Base-by-base conservation (phyloP, 2,113 vertebrate species). In the Mormyrus lacerda region DNA sequence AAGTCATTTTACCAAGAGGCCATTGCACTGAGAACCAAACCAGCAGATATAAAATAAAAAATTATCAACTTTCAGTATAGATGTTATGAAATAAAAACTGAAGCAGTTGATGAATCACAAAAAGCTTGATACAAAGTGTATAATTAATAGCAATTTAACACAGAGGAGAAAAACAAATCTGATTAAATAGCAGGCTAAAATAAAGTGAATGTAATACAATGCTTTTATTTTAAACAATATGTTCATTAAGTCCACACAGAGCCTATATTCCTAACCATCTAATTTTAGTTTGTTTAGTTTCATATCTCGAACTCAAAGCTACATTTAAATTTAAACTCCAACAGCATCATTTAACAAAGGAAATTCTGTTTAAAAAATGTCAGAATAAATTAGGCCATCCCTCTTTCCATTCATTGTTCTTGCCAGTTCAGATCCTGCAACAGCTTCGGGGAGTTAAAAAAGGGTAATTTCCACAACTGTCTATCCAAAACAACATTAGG, bases 361-460 rank as follows among this genome's bases (percentile, higher is more conserved):
- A 87, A 90, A 85, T 73, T 73, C 88, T 87, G 82, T 42, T 55
- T 90, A 76, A 90, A 88, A 48, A 89, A 39, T 91, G 90, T 89
- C 88, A 88, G 85, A 83, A 85, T 61, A 88, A 93, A 92, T 50
- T 65, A 89, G 92, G 91, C 82, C 90, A 91, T 39, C 79, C 19
- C n/a, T 35, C 47, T 65, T 39, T 65, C 88, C 45, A 50, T 55
- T 82, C 47, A 58, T 92, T 91, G 89, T 91, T 89, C 84, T 73
- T 90, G 89, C 87, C 79, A 85, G 87, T 88, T 90, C 73, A 88
- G 89, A 27, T 76, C 86, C 19, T 86, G 89, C 58, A 31, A 47
- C 85, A 79, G 84, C 83, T 82, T 88, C 50, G 39, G 35, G 42
- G 83, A 19, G 83, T 89, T 65, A 85, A 85, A 85, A 83, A 47